Evolutionary conservation across 2,113 vertebrate species (phyloP).

Genomic region (Tricholaema leucomelas): DNA sequence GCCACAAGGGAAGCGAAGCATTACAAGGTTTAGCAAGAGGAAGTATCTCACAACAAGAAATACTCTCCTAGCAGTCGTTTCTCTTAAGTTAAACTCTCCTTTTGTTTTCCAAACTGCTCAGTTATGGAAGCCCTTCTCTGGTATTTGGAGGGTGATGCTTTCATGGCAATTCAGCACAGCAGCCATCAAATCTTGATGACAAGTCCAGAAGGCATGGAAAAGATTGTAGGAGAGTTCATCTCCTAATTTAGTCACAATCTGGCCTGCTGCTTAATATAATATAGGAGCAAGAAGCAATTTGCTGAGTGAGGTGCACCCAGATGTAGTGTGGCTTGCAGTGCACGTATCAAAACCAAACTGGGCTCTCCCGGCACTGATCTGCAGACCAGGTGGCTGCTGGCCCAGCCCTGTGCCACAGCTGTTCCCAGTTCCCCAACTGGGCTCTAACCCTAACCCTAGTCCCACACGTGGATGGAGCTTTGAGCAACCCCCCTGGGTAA

Average conservation of each 20-base stretch:
- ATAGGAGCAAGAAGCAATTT: not conserved
- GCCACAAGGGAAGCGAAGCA: not conserved
- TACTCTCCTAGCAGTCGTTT: not conserved
- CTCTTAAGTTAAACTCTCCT: not conserved
- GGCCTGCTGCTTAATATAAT: constrained; percentile 27
- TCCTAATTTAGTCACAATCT: constrained; percentile 45
- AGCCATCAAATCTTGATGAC: constrained; percentile 50
- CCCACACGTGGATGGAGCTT: too few relatives aligned
- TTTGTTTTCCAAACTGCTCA: constrained; percentile 1
- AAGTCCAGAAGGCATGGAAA: constrained; percentile 34
- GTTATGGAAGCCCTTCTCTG: constrained; percentile 10
- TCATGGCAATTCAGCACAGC: constrained; percentile 29
- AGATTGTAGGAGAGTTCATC: constrained; percentile 31
- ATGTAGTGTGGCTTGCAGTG: not conserved
- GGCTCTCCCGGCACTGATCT: not conserved
- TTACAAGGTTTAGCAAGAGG: not conserved
- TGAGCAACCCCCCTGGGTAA: not conserved
- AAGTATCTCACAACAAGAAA: not conserved
- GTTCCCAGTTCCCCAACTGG: not conserved
- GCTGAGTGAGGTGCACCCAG: constrained; percentile 24
- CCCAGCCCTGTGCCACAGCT: not conserved
- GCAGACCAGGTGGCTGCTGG: not conserved
- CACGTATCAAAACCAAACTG: not conserved
- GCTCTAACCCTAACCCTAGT: too few relatives aligned
- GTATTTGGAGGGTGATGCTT: constrained; percentile 24